Evolutionary conservation across 2,113 vertebrate species (phyloP), one percentile per base, ranked within the genome.

Genomic region (Empidonax traillii): DNA sequence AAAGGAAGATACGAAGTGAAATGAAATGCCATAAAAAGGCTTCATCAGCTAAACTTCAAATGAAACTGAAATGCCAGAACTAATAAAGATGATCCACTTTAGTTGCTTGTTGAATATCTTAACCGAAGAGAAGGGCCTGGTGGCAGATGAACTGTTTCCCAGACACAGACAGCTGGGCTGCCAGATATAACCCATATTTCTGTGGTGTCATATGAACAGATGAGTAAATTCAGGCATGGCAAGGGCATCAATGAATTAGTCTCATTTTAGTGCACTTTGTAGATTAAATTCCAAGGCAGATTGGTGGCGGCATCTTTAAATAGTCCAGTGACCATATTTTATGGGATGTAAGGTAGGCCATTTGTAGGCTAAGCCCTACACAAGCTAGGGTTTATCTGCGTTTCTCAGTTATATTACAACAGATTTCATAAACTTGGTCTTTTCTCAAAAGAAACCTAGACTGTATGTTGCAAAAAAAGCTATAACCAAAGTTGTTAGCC

Each of bases 201-300:
- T 80, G n/a, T 30, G 27, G 6, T 71, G 67, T 61, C 67, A 30
- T 31, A 30, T 47, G 58, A 91, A 63, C 56, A 72, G 67, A 59
- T n/a, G 9, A 39, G 52, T 76, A 93, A 88, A 83, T 68, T 68
- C 47, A 86, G 53, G 28, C 72, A 47, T 41, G 56, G 56, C 14
- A 89, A 73, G 73, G 12, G 12, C 33, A 86, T 27, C 14, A 43
- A 30, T 72, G 5, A 89, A 76, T 91, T 83, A 65, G 39, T 56
- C 33, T 76, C 6, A 56, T 84, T 94, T 83, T 43, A 72, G 30
- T 69, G 41, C 68, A 73, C 59, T 96, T 86, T 51, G 28, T 72
- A 59, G 49, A 78, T 85, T 82, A 71, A 92, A 88, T 63, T 58
- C 28, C 31, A 87, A 95, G 41, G 24, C 25, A 67, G 12, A 62